Percentiles rank a stretch among this genome's conserved stretches.
Conservation (phyloP, 1,140 invertebrate species). For the Drosophila kurseongensis region DNA sequence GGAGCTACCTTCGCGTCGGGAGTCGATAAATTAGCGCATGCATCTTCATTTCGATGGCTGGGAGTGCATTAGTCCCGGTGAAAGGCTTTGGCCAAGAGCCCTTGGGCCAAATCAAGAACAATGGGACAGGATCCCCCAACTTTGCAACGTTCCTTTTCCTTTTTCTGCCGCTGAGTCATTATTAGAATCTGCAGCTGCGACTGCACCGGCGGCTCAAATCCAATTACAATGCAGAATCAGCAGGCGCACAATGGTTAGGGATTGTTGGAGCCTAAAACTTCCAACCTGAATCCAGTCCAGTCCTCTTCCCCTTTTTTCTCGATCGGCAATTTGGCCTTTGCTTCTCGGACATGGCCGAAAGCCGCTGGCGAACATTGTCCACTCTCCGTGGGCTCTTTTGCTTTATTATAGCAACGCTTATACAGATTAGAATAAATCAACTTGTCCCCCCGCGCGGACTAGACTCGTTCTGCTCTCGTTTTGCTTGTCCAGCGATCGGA, state of each 20-base stretch:
- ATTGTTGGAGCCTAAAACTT: slow-evolving; percentile 1
- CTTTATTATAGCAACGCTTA: slow-evolving; percentile 80
- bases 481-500: slow-evolving; percentile 49
- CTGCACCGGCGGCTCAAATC: slow-evolving; percentile 72
- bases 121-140: slow-evolving; percentile 25
- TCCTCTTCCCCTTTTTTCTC: slow-evolving; percentile 9
- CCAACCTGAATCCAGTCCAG: slow-evolving; percentile 16
- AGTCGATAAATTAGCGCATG: slow-evolving; percentile 63
- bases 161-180: slow-evolving; percentile 66
- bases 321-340: slow-evolving; percentile 53
- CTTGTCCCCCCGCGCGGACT: slow-evolving; percentile 39
- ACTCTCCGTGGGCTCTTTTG: slow-evolving; percentile 73
- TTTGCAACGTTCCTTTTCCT: background rate
- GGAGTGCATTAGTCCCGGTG: slow-evolving; percentile 54
- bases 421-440: slow-evolving; percentile 82
- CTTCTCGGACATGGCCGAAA: slow-evolving; percentile 46
- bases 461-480: slow-evolving; percentile 32
- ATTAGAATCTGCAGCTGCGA: slow-evolving; percentile 76
- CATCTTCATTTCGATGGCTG: slow-evolving; percentile 62
- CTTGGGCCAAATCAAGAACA: slow-evolving; percentile 41
- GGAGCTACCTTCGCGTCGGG: slow-evolving; percentile 27
- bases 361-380: slow-evolving; percentile 71
- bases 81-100: slow-evolving; percentile 40
- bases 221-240: slow-evolving; percentile 74
- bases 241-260: slow-evolving; percentile 35